Base-by-base conservation (phyloP, 2,797 vertebrate species). In the Pangasius sanitwongsei region DNA sequence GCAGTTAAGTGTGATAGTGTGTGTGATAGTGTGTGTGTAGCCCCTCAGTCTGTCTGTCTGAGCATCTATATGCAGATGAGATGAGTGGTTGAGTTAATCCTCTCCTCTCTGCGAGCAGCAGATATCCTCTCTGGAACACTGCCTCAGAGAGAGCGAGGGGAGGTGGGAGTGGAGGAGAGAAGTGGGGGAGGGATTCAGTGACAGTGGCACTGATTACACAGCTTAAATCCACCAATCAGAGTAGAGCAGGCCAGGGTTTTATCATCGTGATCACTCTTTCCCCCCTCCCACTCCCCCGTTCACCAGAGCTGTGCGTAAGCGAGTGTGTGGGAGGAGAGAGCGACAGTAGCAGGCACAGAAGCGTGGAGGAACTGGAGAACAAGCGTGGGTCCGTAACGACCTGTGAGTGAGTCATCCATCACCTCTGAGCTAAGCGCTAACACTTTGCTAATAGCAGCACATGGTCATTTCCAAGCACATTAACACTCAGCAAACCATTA, bases 61-160 rank as follows among this genome's bases (percentile, higher is more conserved):
- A 91, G 92, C 95, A 95, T 93, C 92, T 95, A 92, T 87, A 96
- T 96, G 95, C 95, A 95, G 95, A 96, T 95, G 95, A 96, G 95
- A 93, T 92, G 94, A 94, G 95, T 92, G 92, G 92, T 89, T 90
- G 93, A 89, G 93, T 92, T 96, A 96, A 97, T 97, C 96, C 97
- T 95, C 95, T 95, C 95, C 94, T 96, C 94, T 95, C 94, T 94
- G 96, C 92, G 94, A 93, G 92, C 94, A 91, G 95, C 94, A 94
- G 96, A 97, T 96, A 96, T 95, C 95, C 95, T 97, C 96, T 94
- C 96, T 96, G 96, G 96, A 97, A 87, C 96, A 91, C 95, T 95
- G 95, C 91, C 94, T 95, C 94, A 88, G 77, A 90, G 92, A 91
- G 94, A 93, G 93, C 15, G 92, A 18, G 93, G 92, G 94, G 93